Conservation (phyloP, 2,113 vertebrate genomes). For the Podocnemis expansa region DNA sequence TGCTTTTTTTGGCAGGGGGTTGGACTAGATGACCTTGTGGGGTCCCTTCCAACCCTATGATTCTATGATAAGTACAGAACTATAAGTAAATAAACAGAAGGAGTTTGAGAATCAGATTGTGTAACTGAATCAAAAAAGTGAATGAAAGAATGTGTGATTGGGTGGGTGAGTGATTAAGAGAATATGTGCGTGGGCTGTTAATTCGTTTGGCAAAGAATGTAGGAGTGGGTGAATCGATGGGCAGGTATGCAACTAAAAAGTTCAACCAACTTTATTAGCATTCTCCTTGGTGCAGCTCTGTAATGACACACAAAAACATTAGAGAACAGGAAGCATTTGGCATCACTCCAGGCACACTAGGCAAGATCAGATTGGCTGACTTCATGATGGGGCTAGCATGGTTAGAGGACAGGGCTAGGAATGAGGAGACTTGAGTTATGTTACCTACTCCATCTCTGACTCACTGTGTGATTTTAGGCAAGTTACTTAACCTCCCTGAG, state of each 20-base stretch:
- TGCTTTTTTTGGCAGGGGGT: too few relatives aligned
- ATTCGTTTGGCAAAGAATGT: constrained; percentile 54
- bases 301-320: not conserved
- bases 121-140: not conserved
- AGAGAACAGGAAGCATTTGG: not conserved
- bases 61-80: too few relatives aligned
- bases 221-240: constrained; percentile 50
- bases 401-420: not conserved
- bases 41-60: too few relatives aligned
- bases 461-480: not conserved
- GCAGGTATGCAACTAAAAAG: constrained; percentile 32
- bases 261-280: not conserved
- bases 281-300: not conserved
- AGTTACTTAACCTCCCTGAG: accelerated
- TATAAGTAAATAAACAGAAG: not conserved
- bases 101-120: not conserved
- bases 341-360: not conserved
- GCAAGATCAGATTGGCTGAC: accelerated
- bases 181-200: constrained; percentile 53
- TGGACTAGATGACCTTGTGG: too few relatives aligned
- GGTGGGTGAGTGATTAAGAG: constrained; percentile 57
- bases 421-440: accelerated
- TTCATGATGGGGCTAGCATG: not conserved
- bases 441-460: accelerated
- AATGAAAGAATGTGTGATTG: constrained; percentile 16